A percentile compares a stretch with the other conserved stretches of the same genome.
Evolutionary conservation across 1,140 invertebrate species (phyloP).

Genomic region (Lucilia cuprina): DNA sequence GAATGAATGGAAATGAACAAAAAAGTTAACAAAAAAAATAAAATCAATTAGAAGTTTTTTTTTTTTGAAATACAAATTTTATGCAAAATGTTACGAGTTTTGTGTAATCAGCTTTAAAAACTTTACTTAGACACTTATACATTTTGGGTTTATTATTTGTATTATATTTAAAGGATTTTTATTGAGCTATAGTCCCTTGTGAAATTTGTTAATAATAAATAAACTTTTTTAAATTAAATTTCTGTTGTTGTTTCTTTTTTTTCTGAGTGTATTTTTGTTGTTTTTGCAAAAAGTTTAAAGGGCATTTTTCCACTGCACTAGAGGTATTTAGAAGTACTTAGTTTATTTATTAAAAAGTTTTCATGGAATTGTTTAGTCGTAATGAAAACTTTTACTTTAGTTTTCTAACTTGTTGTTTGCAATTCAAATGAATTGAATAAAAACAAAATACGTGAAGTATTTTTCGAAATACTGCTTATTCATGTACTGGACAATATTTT

Average conservation of each 20-base stretch:
- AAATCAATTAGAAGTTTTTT: neutral
- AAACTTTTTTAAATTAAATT: no score
- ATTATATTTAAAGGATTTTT: no score
- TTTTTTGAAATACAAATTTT: no score
- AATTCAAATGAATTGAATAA: neutral
- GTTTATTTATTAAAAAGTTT: constrained; percentile 17
- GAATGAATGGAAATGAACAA: neutral
- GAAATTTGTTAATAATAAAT: no score
- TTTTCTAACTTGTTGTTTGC: neutral
- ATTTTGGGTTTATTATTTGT: no score
- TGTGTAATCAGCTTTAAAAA: no score
- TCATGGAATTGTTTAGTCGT: constrained; percentile 17
- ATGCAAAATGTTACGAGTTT: no score
- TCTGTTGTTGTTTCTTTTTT: neutral
- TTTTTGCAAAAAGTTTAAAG: constrained; percentile 5
- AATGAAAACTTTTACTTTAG: neutral
- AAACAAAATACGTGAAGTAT: neutral
- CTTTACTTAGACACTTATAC: no score
- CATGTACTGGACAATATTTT: no score
- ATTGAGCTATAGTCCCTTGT: no score
- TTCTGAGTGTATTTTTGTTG: neutral
- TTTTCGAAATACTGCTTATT: no score
- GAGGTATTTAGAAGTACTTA: constrained; percentile 28
- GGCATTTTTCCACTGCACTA: constrained; percentile 5
- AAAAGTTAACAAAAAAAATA: neutral